Percentiles rank a stretch among this genome's conserved stretches.
Evolutionary conservation across 2,797 vertebrate genomes (phyloP).

Genomic region (Apogon talboti): DNA sequence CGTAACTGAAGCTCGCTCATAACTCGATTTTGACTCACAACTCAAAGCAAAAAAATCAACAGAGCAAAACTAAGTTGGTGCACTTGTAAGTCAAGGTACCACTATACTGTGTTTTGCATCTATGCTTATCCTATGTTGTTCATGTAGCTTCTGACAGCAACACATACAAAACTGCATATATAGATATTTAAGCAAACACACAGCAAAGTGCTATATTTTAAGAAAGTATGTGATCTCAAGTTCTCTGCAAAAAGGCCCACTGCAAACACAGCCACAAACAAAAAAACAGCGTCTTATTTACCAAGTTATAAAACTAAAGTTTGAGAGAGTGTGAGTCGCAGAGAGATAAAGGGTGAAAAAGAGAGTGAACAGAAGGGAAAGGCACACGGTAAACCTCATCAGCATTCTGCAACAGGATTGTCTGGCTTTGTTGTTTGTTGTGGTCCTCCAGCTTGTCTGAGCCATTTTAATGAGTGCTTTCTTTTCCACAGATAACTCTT

Average conservation of each 20-base stretch:
- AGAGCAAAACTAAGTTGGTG: too few relatives aligned
- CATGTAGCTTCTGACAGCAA: too few relatives aligned
- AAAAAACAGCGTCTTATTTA: constrained; percentile 17
- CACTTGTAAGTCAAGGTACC: too few relatives aligned
- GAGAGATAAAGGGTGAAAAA: constrained; percentile 33
- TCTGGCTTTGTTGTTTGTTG: constrained; percentile 80
- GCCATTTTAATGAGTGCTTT: constrained; percentile 75
- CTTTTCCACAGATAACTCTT: constrained; percentile 53
- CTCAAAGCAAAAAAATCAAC: too few relatives aligned
- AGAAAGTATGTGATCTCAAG: background rate
- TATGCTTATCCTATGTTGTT: too few relatives aligned
- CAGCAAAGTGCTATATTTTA: constrained; percentile 13
- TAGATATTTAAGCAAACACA: too few relatives aligned
- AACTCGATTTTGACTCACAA: too few relatives aligned
- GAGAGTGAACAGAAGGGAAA: constrained; percentile 42
- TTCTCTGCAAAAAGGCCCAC: constrained; percentile 9
- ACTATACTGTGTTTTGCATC: too few relatives aligned
- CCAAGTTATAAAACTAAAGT: constrained; percentile 39
- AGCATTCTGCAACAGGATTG: constrained; percentile 77
- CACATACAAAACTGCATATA: too few relatives aligned
- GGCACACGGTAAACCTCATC: constrained; percentile 70
- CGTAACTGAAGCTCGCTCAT: too few relatives aligned
- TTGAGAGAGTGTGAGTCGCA: constrained; percentile 28
- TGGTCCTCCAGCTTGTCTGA: constrained; percentile 69
- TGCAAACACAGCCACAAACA: constrained; percentile 1